Percentiles rank a stretch among this genome's conserved stretches.
These are phyloP conservation scores for Crossaster papposus DNA, from an alignment of 53 echinoderm and acorn worm genomes.

Conservation along the genomic window DNA sequence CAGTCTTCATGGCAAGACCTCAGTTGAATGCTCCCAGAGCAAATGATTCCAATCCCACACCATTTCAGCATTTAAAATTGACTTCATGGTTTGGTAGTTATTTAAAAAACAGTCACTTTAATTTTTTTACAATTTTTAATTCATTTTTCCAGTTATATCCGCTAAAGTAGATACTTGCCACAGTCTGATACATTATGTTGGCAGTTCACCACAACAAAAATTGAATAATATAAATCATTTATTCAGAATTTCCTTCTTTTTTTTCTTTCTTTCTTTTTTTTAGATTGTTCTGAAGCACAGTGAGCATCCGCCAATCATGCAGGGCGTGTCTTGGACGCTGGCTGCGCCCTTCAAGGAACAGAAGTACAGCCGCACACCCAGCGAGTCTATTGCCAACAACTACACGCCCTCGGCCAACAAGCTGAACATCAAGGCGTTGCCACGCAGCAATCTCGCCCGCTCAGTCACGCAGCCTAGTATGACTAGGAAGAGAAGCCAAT, in stretches of 20 bases:
- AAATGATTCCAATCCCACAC: no score
- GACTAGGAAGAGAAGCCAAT: slow-evolving; percentile 87
- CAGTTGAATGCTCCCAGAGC: no score
- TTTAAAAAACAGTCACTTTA: no score
- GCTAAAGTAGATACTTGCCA: neutral
- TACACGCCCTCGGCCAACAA: slow-evolving; percentile 93
- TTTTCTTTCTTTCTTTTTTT: neutral
- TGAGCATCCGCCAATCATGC: slow-evolving; percentile 98
- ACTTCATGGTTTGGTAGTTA: no score
- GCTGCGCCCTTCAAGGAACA: slow-evolving; percentile 99
- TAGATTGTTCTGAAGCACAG: slow-evolving; percentile 95
- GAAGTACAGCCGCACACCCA: slow-evolving; percentile 95
- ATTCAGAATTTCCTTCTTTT: neutral
- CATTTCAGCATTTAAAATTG: no score
- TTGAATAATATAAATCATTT: neutral
- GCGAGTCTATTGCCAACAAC: slow-evolving; percentile 99
- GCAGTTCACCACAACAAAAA: neutral
- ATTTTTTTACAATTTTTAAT: no score
- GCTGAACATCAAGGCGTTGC: slow-evolving; percentile 83
- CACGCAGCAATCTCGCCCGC: slow-evolving; percentile 68
- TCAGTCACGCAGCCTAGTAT: slow-evolving; percentile 86
- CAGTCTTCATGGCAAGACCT: no score
- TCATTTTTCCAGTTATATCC: no score
- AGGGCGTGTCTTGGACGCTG: slow-evolving; percentile 90
- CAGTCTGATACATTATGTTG: neutral